Base-by-base conservation (phyloP, 1,140 invertebrate genomes). In the Leptestheria dahalacensis region DNA sequence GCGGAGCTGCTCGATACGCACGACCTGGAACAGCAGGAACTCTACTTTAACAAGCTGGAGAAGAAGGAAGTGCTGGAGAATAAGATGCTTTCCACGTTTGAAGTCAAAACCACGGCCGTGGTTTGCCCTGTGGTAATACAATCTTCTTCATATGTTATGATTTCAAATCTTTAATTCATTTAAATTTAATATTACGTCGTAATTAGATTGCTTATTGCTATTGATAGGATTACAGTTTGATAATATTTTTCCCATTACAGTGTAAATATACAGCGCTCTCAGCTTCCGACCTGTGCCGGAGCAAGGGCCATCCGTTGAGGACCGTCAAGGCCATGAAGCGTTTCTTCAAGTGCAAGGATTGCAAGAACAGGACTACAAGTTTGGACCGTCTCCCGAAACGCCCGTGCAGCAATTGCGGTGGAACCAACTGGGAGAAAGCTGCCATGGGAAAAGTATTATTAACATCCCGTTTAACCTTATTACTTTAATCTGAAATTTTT, bases 261-360 rank as follows among this genome's bases (percentile, higher is more conserved):
- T 97, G 92, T 69, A 88, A 90, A 68, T 97, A 97, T 67, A 86
- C 83, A 1, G 83, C 85, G 29, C 86, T 91, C 66, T 88, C 86
- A 2, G 82, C 85, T 3, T 80, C 85, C 6, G 88, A 94, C 57
- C 71, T 79, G 3, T 97, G 92, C 67, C 91, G 89, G 70, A 75
- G 81, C 63, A 81, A 91, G 65, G 74, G 78, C 46, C 92, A 97
- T 75, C 77, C 79, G 0, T 66, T 93, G 0, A 85, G 82, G 71
- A 78, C 85, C 1, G 76, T 84, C 10, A 69, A 74, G 62, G 83
- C 85, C 0, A 77, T 81, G 18, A 95, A 95, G 67, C 77, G 89
- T 61, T 96, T 95, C 71, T 97, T 92, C 71, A 85, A 87, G 70
- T 96, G 92, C 73, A 77, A 77, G 23, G 80, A 90, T 67, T 97